These are phyloP conservation scores for Pangasianodon gigas DNA, from an alignment of 2,113 vertebrate genomes.

Conservation along the genomic window DNA sequence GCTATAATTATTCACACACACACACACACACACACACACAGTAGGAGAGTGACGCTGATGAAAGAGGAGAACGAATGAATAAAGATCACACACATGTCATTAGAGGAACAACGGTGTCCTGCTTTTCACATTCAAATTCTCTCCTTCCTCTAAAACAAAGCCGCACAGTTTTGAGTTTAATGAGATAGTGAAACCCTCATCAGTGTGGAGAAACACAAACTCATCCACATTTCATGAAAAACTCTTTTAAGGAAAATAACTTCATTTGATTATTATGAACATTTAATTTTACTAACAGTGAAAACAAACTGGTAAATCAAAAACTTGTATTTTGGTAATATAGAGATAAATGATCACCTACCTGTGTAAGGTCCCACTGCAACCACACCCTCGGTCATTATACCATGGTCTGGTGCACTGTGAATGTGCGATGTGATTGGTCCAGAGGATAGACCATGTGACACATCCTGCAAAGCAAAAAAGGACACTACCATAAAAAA, in stretches of 20 bases:
- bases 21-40: conserved; percentile 58
- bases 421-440: conserved; percentile 80
- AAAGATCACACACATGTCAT: conserved; percentile 65
- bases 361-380: conserved; percentile 83
- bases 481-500: conserved; percentile 40
- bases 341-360: conserved; percentile 44
- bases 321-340: not conserved
- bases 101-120: conserved; percentile 61
- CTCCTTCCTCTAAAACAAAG: not conserved
- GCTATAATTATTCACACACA: not conserved
- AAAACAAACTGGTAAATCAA: not conserved
- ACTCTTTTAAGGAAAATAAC: not conserved
- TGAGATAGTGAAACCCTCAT: not conserved
- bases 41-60: conserved; percentile 57
- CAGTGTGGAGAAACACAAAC: not conserved
- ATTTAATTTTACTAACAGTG: not conserved
- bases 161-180: not conserved
- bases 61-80: conserved; percentile 59
- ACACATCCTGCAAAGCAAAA: conserved; percentile 48
- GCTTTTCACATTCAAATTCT: conserved; percentile 73
- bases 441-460: conserved; percentile 71
- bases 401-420: conserved; percentile 77
- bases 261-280: not conserved
- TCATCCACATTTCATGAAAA: not conserved
- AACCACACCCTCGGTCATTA: conserved; percentile 81